Percentiles rank a stretch among this genome's conserved stretches.
Conservation (phyloP, 1,140 invertebrate species). For the Dinoponera quadriceps region DNA sequence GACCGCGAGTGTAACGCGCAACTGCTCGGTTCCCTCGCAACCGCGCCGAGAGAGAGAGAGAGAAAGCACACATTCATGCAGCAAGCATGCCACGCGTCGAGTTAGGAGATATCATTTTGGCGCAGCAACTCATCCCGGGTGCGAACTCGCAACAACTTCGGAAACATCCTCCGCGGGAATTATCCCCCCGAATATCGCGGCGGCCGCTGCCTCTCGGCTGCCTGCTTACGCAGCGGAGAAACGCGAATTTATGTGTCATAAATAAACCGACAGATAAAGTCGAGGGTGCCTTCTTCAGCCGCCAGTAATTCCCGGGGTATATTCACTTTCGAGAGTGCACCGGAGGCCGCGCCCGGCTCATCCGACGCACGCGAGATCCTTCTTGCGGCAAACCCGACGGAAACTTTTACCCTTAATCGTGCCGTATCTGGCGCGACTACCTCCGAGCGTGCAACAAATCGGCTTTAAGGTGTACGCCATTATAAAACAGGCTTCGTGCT, state of each 20-base stretch:
- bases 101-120: slow-evolving; percentile 32
- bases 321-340: slow-evolving; percentile 54
- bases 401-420: slow-evolving; percentile 71
- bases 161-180: slow-evolving; percentile 43
- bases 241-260: slow-evolving; percentile 44
- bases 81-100: slow-evolving; percentile 24
- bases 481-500: slow-evolving; percentile 68
- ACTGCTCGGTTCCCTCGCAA: not conserved
- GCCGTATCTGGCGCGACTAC: slow-evolving; percentile 69
- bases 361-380: slow-evolving; percentile 47
- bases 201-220: not conserved
- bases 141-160: slow-evolving; percentile 38
- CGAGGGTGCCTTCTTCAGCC: slow-evolving; percentile 33
- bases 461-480: slow-evolving; percentile 66
- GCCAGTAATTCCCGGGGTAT: slow-evolving; percentile 38
- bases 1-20: not conserved
- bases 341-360: slow-evolving; percentile 1
- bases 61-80: not conserved
- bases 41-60: too few species aligned
- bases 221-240: slow-evolving; percentile 27
- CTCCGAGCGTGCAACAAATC: slow-evolving; percentile 68
- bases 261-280: slow-evolving; percentile 57
- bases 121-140: slow-evolving; percentile 20
- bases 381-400: slow-evolving; percentile 31
- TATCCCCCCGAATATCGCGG: slow-evolving; percentile 39